Evolutionary conservation across 2,888 invertebrate genomes (phyloP).

Genomic region (Mesorhabditis sp.): DNA sequence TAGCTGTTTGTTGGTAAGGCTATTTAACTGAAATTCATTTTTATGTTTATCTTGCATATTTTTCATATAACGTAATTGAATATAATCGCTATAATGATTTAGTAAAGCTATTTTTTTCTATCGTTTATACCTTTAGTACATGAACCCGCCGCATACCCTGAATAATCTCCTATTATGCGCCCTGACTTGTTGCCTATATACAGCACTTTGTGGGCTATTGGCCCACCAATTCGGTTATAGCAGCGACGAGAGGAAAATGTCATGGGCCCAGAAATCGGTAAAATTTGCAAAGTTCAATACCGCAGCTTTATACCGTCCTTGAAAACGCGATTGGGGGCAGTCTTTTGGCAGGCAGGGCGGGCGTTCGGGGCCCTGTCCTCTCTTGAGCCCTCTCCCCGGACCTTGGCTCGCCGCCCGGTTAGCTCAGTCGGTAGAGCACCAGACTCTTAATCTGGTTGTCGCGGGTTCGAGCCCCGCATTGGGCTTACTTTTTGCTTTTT

Average conservation of each 20-base stretch:
- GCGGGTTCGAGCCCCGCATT: constrained; percentile 56
- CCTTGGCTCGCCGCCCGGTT: constrained; percentile 33
- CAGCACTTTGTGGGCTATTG: not conserved
- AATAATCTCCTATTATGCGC: not conserved
- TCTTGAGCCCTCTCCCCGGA: too few relatives aligned
- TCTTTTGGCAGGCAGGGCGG: too few relatives aligned
- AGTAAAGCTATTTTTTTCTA: too few relatives aligned
- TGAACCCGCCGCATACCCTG: not conserved
- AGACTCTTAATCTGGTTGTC: constrained; percentile 56
- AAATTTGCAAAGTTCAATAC: not conserved
- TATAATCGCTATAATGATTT: too few relatives aligned
- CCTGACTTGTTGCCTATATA: not conserved
- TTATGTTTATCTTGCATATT: too few relatives aligned
- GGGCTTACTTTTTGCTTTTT: constrained; percentile 25
- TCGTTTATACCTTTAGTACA: not conserved
- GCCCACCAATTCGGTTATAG: constrained; percentile 1
- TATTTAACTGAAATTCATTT: too few relatives aligned
- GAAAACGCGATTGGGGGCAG: too few relatives aligned
- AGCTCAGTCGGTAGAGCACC: constrained; percentile 57
- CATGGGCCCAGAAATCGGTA: constrained; percentile 2
- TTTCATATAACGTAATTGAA: too few relatives aligned
- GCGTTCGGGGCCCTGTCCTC: too few relatives aligned
- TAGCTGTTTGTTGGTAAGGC: too few relatives aligned
- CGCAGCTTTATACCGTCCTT: too few relatives aligned
- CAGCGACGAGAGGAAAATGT: not conserved